Evolutionary conservation across 2,888 invertebrate genomes (phyloP).

Genomic region (Keiferia lycopersicella): DNA sequence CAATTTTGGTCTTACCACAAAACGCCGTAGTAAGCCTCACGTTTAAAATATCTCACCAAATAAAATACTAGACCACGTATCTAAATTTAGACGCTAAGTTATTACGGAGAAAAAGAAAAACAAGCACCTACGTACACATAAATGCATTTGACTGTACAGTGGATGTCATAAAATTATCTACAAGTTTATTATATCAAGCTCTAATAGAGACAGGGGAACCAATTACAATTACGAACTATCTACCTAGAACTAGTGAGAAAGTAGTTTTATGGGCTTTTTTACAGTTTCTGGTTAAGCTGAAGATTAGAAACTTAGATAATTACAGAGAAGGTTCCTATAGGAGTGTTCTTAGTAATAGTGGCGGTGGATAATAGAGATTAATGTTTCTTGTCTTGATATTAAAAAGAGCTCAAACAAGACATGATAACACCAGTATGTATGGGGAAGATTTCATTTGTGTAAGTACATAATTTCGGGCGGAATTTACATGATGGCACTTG

Average conservation of each 20-base stretch:
- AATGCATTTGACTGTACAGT: not conserved
- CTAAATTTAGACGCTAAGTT: too few species aligned
- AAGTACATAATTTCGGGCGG: too few species aligned
- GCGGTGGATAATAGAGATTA: not conserved
- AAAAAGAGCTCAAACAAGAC: too few species aligned
- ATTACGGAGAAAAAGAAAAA: not conserved
- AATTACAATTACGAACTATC: slow-evolving; percentile 3
- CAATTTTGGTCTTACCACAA: too few species aligned
- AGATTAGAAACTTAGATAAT: not conserved
- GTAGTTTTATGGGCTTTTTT: not conserved
- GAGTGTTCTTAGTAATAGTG: not conserved
- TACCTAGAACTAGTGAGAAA: not conserved
- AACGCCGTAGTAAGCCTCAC: too few species aligned
- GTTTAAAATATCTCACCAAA: too few species aligned
- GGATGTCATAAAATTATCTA: not conserved
- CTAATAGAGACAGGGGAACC: slow-evolving; percentile 12
- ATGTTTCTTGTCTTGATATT: not conserved
- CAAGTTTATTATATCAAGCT: not conserved
- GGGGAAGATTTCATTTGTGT: too few species aligned
- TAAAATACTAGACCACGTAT: too few species aligned
- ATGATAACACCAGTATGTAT: too few species aligned
- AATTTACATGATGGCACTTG: too few species aligned
- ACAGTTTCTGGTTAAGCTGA: not conserved
- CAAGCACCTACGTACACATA: not conserved
- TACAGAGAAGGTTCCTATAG: not conserved